These are phyloP conservation scores for Wasmannia auropunctata DNA, from an alignment of 1,140 invertebrate species.

Conservation along the genomic window DNA sequence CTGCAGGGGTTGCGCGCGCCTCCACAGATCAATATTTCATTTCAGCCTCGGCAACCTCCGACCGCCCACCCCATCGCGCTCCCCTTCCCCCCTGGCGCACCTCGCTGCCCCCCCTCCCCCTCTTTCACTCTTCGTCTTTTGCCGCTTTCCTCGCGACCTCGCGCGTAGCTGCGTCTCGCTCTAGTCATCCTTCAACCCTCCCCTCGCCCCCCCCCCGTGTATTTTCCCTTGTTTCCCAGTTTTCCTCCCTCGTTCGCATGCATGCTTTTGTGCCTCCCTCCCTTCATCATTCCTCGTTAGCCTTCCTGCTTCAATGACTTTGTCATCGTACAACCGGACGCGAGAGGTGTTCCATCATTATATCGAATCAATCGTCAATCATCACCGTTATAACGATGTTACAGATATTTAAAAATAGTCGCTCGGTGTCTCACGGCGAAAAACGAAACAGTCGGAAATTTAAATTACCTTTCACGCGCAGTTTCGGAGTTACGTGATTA, in stretches of 20 bases:
- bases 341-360: neutral
- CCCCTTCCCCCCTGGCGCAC: constrained; percentile 60
- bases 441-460: neutral
- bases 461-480: neutral
- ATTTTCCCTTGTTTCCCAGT: constrained; percentile 59
- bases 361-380: neutral
- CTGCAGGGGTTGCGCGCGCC: constrained; percentile 85
- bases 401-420: neutral
- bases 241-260: constrained; percentile 14
- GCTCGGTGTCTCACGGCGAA: neutral
- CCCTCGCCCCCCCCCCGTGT: too few species aligned
- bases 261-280: constrained; percentile 4
- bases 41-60: constrained; percentile 78
- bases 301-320: constrained; percentile 6
- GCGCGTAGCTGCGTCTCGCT: constrained; percentile 38
- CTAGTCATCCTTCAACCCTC: constrained; percentile 13
- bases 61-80: constrained; percentile 62
- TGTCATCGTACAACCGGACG: neutral
- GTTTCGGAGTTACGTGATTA: neutral
- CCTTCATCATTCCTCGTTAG: constrained; percentile 45
- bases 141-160: constrained; percentile 43
- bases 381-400: neutral
- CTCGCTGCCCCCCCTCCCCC: constrained; percentile 43
- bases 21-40: constrained; percentile 85
- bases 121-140: constrained; percentile 54